Evolutionary conservation across 2,113 vertebrate species (phyloP).

Genomic region (Tapirus terrestris): DNA sequence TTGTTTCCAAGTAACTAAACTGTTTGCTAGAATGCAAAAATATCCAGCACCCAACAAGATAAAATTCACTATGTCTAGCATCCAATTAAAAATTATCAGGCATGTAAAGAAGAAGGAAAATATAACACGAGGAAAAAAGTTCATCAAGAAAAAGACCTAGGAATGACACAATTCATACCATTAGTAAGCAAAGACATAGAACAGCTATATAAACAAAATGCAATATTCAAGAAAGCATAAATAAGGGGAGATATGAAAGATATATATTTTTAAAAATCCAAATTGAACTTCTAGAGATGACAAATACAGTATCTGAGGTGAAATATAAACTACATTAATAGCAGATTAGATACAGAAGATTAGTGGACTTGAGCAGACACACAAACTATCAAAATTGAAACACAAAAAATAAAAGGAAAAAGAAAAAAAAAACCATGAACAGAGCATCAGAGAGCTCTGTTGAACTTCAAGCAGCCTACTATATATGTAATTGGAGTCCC

Average conservation of each 20-base stretch:
- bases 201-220: neutral
- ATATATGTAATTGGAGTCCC: neutral
- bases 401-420: neutral
- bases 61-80: neutral
- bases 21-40: neutral
- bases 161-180: neutral
- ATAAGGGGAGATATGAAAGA: neutral
- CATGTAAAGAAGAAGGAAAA: neutral
- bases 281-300: slow-evolving; percentile 30
- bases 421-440: neutral
- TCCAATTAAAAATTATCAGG: neutral
- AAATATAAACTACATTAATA: neutral
- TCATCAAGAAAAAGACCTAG: neutral
- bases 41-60: neutral
- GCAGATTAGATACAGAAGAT: neutral
- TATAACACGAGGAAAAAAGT: neutral
- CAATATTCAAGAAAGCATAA: neutral
- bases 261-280: neutral
- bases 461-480: neutral
- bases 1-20: neutral
- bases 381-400: neutral
- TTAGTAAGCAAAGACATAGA: neutral
- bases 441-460: neutral
- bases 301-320: neutral
- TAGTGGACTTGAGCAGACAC: neutral